Percentiles rank a stretch among this genome's conserved stretches.
Conservation (phyloP, 2,888 invertebrate species). For the Cistogaster globosa region DNA sequence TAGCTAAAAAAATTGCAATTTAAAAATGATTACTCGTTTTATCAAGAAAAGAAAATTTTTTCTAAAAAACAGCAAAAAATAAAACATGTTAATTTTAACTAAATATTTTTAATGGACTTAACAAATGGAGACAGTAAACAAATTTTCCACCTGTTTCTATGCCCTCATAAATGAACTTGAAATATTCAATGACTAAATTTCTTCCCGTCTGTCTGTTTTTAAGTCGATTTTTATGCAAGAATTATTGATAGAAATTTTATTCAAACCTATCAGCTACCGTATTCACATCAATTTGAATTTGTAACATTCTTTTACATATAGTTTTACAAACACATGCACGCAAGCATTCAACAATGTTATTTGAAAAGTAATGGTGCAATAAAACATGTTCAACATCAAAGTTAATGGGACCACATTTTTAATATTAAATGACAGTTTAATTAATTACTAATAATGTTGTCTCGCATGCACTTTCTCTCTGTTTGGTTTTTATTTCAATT, state of each 20-base stretch:
- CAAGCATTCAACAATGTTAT: conserved; percentile 1
- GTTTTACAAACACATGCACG: not conserved
- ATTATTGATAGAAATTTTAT: not conserved
- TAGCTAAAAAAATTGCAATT: conserved; percentile 3
- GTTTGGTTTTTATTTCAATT: conserved; percentile 16
- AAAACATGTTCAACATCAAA: conserved; percentile 58
- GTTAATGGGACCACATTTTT: conserved; percentile 66
- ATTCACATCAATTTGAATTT: conserved; percentile 8
- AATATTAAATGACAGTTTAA: conserved; percentile 66
- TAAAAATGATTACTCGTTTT: too few species aligned
- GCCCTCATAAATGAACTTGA: too few species aligned
- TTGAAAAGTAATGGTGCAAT: conserved; percentile 13
- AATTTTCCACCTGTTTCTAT: too few species aligned
- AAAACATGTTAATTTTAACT: too few species aligned
- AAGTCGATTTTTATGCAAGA: too few species aligned
- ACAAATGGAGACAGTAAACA: too few species aligned
- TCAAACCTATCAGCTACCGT: conserved; percentile 7
- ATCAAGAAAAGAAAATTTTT: too few species aligned
- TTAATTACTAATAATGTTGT: conserved; percentile 60
- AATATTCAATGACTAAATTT: too few species aligned
- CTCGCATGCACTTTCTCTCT: conserved; percentile 25
- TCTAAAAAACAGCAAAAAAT: too few species aligned
- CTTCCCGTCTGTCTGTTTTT: too few species aligned
- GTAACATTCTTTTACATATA: not conserved
- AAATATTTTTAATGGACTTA: too few species aligned